Conservation (phyloP, 2,797 vertebrate genomes). For the Neomorphus geoffroyi region DNA sequence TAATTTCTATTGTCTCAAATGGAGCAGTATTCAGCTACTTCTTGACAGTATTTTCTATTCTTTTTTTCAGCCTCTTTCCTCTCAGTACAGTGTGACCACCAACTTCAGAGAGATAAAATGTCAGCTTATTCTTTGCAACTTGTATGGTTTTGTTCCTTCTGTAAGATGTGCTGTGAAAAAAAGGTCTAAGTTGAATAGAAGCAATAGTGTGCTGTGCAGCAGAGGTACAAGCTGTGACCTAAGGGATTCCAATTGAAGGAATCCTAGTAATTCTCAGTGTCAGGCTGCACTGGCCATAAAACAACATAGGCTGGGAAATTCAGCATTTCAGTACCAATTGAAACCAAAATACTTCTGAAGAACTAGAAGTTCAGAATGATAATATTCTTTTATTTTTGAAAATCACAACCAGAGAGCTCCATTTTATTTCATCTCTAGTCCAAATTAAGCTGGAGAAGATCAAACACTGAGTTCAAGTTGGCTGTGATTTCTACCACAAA, state of each 20-base stretch:
- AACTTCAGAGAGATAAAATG: background rate
- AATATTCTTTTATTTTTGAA: background rate
- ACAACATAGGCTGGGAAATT: background rate
- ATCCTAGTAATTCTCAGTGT: background rate
- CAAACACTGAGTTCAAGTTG: background rate
- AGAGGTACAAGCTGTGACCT: background rate
- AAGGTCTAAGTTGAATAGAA: background rate
- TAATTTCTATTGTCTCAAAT: slow-evolving; percentile 50
- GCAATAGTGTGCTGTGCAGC: background rate
- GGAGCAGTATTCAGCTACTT: background rate
- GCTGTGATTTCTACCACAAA: background rate
- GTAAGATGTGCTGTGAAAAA: background rate
- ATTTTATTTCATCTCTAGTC: background rate
- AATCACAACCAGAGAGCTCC: background rate
- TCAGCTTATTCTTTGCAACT: background rate
- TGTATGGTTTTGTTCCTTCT: background rate
- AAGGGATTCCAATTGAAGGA: background rate
- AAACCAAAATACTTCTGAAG: background rate
- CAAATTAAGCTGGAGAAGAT: background rate
- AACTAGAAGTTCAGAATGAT: background rate
- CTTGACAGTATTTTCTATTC: background rate
- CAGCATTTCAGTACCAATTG: background rate
- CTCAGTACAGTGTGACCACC: background rate
- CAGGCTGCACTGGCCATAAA: background rate
- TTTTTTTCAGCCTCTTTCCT: background rate